phyloP scores from a whole-genome alignment of 53 echinoderm and acorn worm genomes.

The Echinarachnius parma region DNA sequence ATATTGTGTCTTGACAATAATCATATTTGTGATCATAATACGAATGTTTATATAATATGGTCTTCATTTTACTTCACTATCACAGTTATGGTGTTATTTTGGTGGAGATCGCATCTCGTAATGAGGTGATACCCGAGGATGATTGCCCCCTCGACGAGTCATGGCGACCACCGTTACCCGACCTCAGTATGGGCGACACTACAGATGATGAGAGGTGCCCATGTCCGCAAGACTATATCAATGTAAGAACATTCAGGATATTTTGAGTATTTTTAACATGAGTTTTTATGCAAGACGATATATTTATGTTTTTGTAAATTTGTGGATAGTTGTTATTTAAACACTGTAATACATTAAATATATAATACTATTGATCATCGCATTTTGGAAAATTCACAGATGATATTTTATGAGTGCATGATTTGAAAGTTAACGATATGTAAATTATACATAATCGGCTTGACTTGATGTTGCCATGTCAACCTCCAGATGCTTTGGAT shows the following conservation, averaged over 20 bases:
- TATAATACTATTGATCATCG: not conserved
- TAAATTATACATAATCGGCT: no score
- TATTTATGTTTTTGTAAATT: no score
- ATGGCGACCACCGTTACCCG: constrained; percentile 92
- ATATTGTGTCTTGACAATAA: no score
- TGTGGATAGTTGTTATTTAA: not conserved
- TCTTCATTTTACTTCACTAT: not conserved
- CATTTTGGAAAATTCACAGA: no score
- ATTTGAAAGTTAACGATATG: no score
- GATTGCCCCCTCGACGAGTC: constrained; percentile 74
- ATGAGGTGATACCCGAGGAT: constrained; percentile 77
- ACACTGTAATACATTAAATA: not conserved
- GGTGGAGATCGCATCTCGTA: constrained; percentile 87
- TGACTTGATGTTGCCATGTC: no score
- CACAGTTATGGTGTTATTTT: constrained; percentile 82
- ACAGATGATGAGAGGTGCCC: constrained; percentile 85
- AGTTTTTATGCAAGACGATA: no score
- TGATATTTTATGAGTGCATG: no score
- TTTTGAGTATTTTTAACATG: no score
- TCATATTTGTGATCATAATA: no score
- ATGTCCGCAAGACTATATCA: constrained; percentile 82
- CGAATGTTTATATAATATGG: no score
- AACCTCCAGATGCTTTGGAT: no score
- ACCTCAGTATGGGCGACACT: constrained; percentile 60
- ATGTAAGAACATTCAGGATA: constrained; percentile 52